Base-by-base conservation (phyloP, 2,797 vertebrate species). In the Synanceia verrucosa region DNA sequence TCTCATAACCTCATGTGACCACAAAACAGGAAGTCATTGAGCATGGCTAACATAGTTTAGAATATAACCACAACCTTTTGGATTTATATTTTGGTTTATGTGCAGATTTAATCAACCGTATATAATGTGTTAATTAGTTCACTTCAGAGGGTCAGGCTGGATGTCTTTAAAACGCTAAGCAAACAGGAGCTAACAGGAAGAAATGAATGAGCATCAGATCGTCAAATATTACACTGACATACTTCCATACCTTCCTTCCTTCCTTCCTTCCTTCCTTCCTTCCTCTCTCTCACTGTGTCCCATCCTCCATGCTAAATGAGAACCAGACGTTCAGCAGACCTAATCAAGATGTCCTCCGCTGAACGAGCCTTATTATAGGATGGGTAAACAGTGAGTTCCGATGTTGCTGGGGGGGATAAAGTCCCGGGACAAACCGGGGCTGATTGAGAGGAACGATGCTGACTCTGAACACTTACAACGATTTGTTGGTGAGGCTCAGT, bases 261-360 rank as follows among this genome's bases (percentile, higher is more conserved):
- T 43, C 16, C 39, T 43, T 43, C 39, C 39, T 43, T 43, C n/a
- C n/a, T 59, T 41, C 34, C 50, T 37, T 31, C 34, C 61, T 58
- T 33, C n/a, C 21, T 73, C 41, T 33, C 58, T 74, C 24, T 36
- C 56, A 59, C 63, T 71, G 46, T 31, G 57, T 81, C 81, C 79
- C 82, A 79, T 82, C 84, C 85, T 81, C 84, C 79, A 52, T 50
- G 56, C 71, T 81, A 86, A 94, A 92, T 93, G 85, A 92, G 85
- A 93, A 93, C 89, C 93, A 94, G 93, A 91, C 89, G 62, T 87
- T 88, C 71, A 64, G 83, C 82, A 79, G 87, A 79, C 79, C 90
- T 89, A 92, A 94, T 94, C 92, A 94, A 92, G 92, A 94, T 93
- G 89, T 93, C 91, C 92, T 89, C 86, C 67, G 78, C 73, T 89